Evolutionary conservation across 1,140 invertebrate species (phyloP), one percentile per base, ranked within the genome.

Genomic region (Drepana arcuata): DNA sequence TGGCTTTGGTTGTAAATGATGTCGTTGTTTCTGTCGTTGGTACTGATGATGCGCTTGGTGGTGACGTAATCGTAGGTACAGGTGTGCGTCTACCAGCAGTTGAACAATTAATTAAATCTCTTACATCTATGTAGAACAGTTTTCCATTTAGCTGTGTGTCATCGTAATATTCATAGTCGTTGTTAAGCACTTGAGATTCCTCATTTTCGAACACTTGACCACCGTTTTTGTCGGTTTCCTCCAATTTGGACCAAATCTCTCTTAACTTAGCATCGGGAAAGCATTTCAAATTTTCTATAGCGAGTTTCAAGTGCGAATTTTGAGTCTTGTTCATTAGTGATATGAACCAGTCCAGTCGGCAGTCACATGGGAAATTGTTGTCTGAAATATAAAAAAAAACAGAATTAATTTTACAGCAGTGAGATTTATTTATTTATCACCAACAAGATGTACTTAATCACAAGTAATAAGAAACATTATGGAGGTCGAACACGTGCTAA

Each of bases 161-260:
- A 14, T 82, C 78, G 29, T 82, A 82, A 44, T 78, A 82, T 48
- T 82, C 78, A 16, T 78, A 72, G 11, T 77, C 74, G 6, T 27
- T 27, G 25, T 44, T 48, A 33, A 49, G 47, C 14, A 13, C 45
- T 34, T 48, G 35, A 5, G 39, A 15, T 34, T 49, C 62, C 16
- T 58, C 56, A 1, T 59, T 61, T 13, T 57, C 47, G 9, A 48
- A 37, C 1, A 23, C 34, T 45, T 48, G 31, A 30, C 43, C 48
- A 4, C 39, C 29, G 26, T 42, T 68, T 39, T 78, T 73, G 9
- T 66, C 67, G 0, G 36, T 28, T 37, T 75, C 69, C 12, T 49
- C 35, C 2, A 51, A 34, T 46, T 69, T 74, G 0, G 45, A 48
- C 57, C 65, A 82, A 43, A 48, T 42, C 1, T 78, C 69, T 16